Evolutionary conservation across 1,140 invertebrate species (phyloP), one percentile per base, ranked within the genome.

Genomic region (Brachystomella parvula): DNA sequence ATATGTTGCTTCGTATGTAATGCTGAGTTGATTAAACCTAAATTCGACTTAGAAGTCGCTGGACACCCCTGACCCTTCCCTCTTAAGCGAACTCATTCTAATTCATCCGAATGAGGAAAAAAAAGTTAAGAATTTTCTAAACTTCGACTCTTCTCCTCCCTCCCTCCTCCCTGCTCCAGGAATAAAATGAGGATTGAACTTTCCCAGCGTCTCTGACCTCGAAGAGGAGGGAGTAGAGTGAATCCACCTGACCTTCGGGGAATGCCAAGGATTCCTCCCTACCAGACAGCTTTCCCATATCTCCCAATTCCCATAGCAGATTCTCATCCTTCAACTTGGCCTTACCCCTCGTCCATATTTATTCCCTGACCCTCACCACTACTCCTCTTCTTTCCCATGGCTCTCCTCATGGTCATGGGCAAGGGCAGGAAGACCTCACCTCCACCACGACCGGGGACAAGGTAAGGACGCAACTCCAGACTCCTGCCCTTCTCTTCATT

Each of bases 151-250:
- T 53, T 24, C 49, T 24, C 9, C 6, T 6, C 12, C 24, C 9
- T 53, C 24, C 24, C 12, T 53, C n/a, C n/a, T n/a, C n/a, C n/a
- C n/a, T n/a, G n/a, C n/a, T n/a, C n/a, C n/a, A n/a, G n/a, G n/a
- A n/a, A n/a, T n/a, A n/a, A n/a, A n/a, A 24, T 26, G 12, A 6
- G 49, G 24, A 53, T 53, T 53, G 49, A 53, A 53, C 49, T 53
- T 53, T 53, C 49, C 49, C 49, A 53, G 49, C 49, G 49, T 53
- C 49, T 53, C 49, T 53, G 49, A 53, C 49, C 49, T 53, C 49
- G 49, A n/a, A n/a, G 39, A 26, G 49, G 24, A 24, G 49, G 49
- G 49, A 53, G 49, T 24, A 15, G 6, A 24, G 24, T 53, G 9
- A 24, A 53, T 24, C 49, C 24, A 9, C n/a, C 39, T 44, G 39